phyloP scores from a whole-genome alignment of 30 jellyfish, hydroid and myxozoan species.

The Hydra vulgaris region DNA sequence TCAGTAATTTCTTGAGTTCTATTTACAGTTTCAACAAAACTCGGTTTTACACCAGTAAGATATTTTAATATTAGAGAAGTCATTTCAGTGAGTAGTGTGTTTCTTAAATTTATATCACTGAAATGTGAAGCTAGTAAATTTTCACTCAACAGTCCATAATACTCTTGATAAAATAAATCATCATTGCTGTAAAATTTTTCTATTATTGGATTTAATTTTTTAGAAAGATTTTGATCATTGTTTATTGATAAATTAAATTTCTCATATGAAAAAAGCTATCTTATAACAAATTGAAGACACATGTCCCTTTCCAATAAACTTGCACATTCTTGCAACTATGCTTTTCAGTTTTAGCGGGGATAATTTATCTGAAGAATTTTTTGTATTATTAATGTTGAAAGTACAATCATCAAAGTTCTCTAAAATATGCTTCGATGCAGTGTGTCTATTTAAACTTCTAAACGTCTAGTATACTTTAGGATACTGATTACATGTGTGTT shows the following conservation, averaged over 20 bases:
- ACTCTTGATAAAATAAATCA: not conserved
- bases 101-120: not conserved
- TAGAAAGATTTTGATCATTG: not conserved
- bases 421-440: not conserved
- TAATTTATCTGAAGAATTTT: not conserved
- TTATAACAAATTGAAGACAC: not conserved
- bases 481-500: not conserved
- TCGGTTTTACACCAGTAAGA: not conserved
- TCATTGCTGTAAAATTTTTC: not conserved
- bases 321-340: not conserved
- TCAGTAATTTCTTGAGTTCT: not conserved
- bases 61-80: not conserved
- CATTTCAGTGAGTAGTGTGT: not conserved
- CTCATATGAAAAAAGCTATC: not conserved
- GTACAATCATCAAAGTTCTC: not conserved
- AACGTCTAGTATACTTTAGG: not conserved
- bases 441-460: not conserved
- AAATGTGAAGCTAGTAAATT: not conserved
- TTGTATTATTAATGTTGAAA: not conserved
- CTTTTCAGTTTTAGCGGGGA: not conserved
- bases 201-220: not conserved
- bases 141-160: not conserved
- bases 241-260: not conserved
- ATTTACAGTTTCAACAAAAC: not conserved
- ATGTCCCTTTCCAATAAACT: not conserved